Base-by-base conservation (phyloP, 2,888 invertebrate species). In the Euclidia mi region DNA sequence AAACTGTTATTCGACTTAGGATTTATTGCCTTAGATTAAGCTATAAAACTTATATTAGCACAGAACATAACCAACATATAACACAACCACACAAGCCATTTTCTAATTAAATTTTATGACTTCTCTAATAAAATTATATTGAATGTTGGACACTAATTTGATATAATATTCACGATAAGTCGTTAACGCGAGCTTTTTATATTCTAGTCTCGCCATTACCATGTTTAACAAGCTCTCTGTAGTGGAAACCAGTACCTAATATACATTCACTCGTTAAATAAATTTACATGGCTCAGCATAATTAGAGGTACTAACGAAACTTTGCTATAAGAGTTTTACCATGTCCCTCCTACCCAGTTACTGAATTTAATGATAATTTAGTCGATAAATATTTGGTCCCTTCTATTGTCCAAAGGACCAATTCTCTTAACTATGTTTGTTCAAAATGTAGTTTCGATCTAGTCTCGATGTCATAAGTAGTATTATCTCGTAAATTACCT, bases 61-160 rank as follows among this genome's bases (percentile, higher is more conserved):
- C 7, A 7, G 7, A 25, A 7, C 20, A 25, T 25, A 25, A 25
- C 20, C 20, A 25, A 25, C 4, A 25, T 25, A 25, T 7, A 25
- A 25, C 20, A 25, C 3, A 25, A 14, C 15, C 17, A 37, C 49
- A 63, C 50, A 58, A 48, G 60, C 56, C 56, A 53, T 60, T n/a
- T 42, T 66, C 58, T 64, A 64, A 67, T 66, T 65, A 64, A 65
- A 69, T 61, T 75, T 72, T 74, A 72, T 47, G 55, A 65, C 60
- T 46, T 49, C 50, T 59, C 58, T 48, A 48, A 51, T n/a, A n/a
- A n/a, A n/a, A n/a, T 65, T 50, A 61, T 65, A 71, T 76, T 79
- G 62, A 66, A 71, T 71, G 61, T 56, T 64, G 56, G 67, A 70
- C 69, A 56, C 58, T 62, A 57, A 66, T 63, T 73, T 60, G 55